Evolutionary conservation across 2,113 vertebrate species (phyloP).

Genomic region (Ifrita kowaldi): DNA sequence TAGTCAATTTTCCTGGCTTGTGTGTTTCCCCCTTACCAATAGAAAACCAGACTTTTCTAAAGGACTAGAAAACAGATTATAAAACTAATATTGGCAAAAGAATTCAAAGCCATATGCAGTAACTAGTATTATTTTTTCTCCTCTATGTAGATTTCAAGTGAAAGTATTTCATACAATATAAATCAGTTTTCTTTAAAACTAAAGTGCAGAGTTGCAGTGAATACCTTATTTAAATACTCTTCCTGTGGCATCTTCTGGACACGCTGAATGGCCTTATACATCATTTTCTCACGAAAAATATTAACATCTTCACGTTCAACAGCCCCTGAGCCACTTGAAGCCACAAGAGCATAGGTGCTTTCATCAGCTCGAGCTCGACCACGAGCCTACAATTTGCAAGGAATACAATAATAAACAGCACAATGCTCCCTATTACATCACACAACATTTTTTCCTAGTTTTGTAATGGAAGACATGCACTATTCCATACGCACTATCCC

Average conservation of each 20-base stretch:
- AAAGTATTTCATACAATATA: not conserved
- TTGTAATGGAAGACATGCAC: not conserved
- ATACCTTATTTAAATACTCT: slow-evolving; percentile 82
- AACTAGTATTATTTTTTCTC: not conserved
- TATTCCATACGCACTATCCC: not conserved
- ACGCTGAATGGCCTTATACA: slow-evolving; percentile 85
- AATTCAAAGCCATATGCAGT: not conserved
- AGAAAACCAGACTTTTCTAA: not conserved
- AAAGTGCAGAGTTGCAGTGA: not conserved
- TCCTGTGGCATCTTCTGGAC: slow-evolving; percentile 76
- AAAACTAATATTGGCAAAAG: not conserved
- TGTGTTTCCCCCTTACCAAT: not conserved
- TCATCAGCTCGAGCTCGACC: slow-evolving; percentile 91
- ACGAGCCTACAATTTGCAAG: slow-evolving; percentile 74
- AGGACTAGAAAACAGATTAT: not conserved
- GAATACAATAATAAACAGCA: not conserved
- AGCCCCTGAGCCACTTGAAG: slow-evolving; percentile 78
- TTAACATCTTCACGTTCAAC: slow-evolving; percentile 88
- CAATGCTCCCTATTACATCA: not conserved
- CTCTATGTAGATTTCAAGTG: not conserved
- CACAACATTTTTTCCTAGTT: not conserved
- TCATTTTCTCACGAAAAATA: slow-evolving; percentile 85
- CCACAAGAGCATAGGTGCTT: slow-evolving; percentile 87
- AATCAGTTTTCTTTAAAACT: not conserved
- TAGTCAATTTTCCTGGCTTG: not conserved